These are phyloP conservation scores for Drosophila leonis DNA, from an alignment of 2,888 invertebrate species.

Conservation along the genomic window DNA sequence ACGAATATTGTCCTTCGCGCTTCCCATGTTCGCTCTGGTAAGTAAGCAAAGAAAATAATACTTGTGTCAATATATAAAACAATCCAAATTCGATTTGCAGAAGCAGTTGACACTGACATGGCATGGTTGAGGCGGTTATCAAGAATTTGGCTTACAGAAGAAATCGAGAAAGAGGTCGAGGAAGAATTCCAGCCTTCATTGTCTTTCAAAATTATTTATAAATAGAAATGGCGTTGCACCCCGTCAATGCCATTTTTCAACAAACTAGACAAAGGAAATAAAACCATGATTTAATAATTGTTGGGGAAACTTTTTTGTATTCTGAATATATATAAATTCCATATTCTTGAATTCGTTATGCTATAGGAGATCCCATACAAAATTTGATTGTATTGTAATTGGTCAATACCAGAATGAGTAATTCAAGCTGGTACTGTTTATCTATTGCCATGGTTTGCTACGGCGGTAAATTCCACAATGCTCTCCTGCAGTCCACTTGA, in stretches of 20 bases:
- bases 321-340: no score
- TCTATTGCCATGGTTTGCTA: no score
- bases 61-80: not conserved
- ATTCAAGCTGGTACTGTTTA: no score
- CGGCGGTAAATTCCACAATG: no score
- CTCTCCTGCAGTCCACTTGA: no score
- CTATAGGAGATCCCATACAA: no score
- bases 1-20: not conserved
- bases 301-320: no score
- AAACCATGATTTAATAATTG: not conserved
- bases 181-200: not conserved
- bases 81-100: not conserved
- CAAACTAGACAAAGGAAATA: constrained; percentile 9
- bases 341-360: no score
- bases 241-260: not conserved
- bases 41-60: not conserved
- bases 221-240: not conserved
- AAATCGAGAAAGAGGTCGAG: constrained; percentile 39
- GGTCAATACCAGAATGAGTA: no score
- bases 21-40: not conserved
- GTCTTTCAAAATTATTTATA: constrained; percentile 30
- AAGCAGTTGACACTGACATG: not conserved
- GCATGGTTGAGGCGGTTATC: constrained; percentile 5
- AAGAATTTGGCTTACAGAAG: constrained; percentile 38
- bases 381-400: no score